These are phyloP conservation scores for Tryphoninae sp. DNA, from an alignment of 2,888 invertebrate species.

Conservation along the genomic window DNA sequence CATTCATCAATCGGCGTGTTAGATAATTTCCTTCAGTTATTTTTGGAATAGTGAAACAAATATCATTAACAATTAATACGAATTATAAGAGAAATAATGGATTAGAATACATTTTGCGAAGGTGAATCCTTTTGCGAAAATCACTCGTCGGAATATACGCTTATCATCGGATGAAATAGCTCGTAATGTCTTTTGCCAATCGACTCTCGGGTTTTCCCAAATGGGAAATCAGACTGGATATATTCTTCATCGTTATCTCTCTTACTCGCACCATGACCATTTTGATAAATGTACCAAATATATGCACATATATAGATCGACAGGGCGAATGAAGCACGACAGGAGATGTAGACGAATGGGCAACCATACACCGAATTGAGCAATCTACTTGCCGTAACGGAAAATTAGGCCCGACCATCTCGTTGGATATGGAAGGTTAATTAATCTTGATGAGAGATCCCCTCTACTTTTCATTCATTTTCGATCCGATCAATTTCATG, in stretches of 20 bases:
- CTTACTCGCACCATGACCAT: constrained; percentile 10
- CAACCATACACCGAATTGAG: constrained; percentile 55
- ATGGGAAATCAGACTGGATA: constrained; percentile 51
- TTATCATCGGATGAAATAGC: not conserved
- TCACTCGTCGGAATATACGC: constrained; percentile 14
- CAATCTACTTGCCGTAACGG: constrained; percentile 60
- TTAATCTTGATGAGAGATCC: constrained; percentile 50
- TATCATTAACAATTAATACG: too few species aligned
- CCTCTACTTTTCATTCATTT: constrained; percentile 4
- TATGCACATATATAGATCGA: not conserved
- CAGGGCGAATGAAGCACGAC: constrained; percentile 10
- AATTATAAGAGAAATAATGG: too few species aligned
- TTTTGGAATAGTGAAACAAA: too few species aligned
- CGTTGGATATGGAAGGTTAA: constrained; percentile 59
- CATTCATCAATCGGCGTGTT: not conserved
- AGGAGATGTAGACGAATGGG: constrained; percentile 26
- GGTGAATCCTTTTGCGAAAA: too few species aligned
- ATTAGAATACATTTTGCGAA: too few species aligned
- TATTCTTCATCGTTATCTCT: constrained; percentile 28
- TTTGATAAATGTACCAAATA: too few species aligned
- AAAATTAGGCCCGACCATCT: constrained; percentile 60
- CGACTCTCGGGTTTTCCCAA: constrained; percentile 3
- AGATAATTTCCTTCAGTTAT: constrained; percentile 35
- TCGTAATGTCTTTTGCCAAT: too few species aligned
- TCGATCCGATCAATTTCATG: constrained; percentile 44